Evolutionary conservation across 1,140 invertebrate species (phyloP), one percentile per base, ranked within the genome.

Genomic region (Cataglyphis hispanica): DNA sequence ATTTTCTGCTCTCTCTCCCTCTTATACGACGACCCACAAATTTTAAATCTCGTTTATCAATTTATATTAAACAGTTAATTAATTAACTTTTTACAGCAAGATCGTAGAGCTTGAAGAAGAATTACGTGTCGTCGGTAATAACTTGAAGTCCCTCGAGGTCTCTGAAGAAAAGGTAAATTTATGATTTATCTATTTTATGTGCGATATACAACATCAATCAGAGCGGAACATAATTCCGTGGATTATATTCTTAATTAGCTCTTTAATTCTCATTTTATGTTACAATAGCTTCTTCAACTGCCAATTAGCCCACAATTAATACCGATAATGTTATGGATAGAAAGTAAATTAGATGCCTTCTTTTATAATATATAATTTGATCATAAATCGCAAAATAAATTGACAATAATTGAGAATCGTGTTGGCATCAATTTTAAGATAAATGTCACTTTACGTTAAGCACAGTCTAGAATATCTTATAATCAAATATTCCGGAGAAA

Each of bases 71-170:
- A 81, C 11, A 8, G 6, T 46, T 46, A 13, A 40, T 89, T 91
- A 87, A 87, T 91, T 31, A 31, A 31, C 31, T 31, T 31, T 95
- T 97, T 97, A 83, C 97, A 99, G 99, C 96, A 99, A 99, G 98
- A 99, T 99, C 96, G 98, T 99, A 94, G 99, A 99, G 96, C 97
- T 99, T 96, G 99, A 99, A 95, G 99, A 99, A 95, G 99, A 99
- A 96, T 97, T 99, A 92, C 98, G 99, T 94, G 98, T 99, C 93
- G 99, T 99, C 95, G 99, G 99, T 95, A 99, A 99, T 97, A 99
- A 99, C 97, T 96, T 99, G 96, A 99, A 99, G 96, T 99, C 99
- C 93, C 98, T 99, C 93, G 99, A 99, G 96, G 99, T 99, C 93
- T 99, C 98, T 92, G 99, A 99, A 96, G 99, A 99, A 96, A 99